A percentile compares a stretch with the other conserved stretches of the same genome.
Evolutionary conservation across 2,888 invertebrate genomes (phyloP).

Genomic region (Carpatolechia fugitivella): DNA sequence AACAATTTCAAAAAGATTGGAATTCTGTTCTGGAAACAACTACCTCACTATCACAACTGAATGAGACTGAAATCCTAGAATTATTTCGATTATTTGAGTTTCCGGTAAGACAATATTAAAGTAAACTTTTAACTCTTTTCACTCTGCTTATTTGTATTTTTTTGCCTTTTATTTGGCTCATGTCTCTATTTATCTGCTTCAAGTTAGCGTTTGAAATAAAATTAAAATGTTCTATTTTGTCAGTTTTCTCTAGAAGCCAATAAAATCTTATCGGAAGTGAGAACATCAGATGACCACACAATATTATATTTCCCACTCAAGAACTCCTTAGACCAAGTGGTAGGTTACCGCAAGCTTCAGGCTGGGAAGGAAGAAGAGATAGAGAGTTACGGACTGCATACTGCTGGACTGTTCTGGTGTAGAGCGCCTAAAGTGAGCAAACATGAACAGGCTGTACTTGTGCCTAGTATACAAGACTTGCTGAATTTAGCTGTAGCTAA

Average conservation of each 20-base stretch:
- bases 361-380: slow-evolving; percentile 64
- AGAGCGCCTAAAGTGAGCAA: slow-evolving; percentile 51
- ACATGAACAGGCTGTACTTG: slow-evolving; percentile 71
- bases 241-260: slow-evolving; percentile 64
- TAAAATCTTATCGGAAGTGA: slow-evolving; percentile 75
- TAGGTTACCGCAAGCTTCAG: slow-evolving; percentile 82
- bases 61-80: slow-evolving; percentile 58
- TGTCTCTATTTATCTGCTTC: neutral
- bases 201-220: neutral
- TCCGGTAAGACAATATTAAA: slow-evolving; percentile 64
- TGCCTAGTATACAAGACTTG: slow-evolving; percentile 67
- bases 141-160: neutral
- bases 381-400: slow-evolving; percentile 53
- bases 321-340: slow-evolving; percentile 78
- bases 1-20: slow-evolving; percentile 71
- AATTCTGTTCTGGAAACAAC: slow-evolving; percentile 60
- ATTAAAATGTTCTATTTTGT: slow-evolving; percentile 32
- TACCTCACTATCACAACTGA: slow-evolving; percentile 60
- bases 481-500: slow-evolving; percentile 65
- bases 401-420: slow-evolving; percentile 62
- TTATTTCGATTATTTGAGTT: slow-evolving; percentile 78
- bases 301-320: slow-evolving; percentile 83
- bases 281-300: slow-evolving; percentile 73
- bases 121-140: neutral
- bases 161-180: neutral